Base-by-base conservation (phyloP, 2,888 invertebrate genomes). In the Acleris holmiana region DNA sequence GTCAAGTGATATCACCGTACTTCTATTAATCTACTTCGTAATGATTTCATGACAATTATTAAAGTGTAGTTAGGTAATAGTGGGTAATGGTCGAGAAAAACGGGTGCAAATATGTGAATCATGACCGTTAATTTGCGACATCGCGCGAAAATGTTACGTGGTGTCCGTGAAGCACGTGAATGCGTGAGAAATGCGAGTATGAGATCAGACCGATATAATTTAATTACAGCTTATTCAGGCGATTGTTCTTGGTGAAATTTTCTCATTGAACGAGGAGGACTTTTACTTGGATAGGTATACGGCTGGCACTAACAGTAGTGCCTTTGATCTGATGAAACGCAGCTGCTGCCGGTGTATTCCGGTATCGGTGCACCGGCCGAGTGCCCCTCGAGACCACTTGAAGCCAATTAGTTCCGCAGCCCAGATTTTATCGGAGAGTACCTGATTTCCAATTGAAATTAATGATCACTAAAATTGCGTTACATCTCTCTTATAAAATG, bases 301-400 rank as follows among this genome's bases (percentile, higher is more conserved):
- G 29, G 63, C 53, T 61, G 51, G 68, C 57, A n/a, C n/a, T n/a
- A 76, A 87, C 82, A 85, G 82, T 77, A 76, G 69, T 71, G 68
- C 79, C 83, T 84, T 85, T 86, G 80, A 84, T 76, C 67, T 84
- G 83, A 85, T 85, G 75, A 73, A 73, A 72, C 80, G 84, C 90
- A 90, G 89, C 88, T 88, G 89, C 78, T 88, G 89, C 78, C 71
- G 69, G 61, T 66, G 61, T 78, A 76, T 72, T 66, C 70, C 65
- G 71, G 62, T 70, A 74, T 68, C 69, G 60, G 49, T 51, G 67
- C 68, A 58, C 62, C 68, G 60, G 49, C 61, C 73, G 68, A 79
- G 77, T 73, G 77, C 76, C 73, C 75, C 79, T 84, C 77, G 77
- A 85, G 80, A 82, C 79, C 87, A 85, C 84, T 87, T 83, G 86